Base-by-base conservation (phyloP, 2,888 invertebrate species). In the Anaspis maculata region DNA sequence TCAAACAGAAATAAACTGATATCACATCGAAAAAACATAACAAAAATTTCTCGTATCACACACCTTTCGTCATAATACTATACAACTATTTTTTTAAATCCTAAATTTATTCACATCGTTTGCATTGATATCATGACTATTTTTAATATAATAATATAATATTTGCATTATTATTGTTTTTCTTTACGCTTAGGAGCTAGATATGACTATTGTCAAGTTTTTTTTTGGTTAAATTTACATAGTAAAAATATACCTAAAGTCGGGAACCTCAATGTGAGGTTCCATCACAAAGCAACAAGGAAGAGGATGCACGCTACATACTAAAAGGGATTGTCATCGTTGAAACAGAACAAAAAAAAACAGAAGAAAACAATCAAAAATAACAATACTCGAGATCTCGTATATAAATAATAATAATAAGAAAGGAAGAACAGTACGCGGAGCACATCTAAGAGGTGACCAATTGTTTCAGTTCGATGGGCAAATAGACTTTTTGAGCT, bases 401-500 rank as follows among this genome's bases (percentile, higher is more conserved):
- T n/a, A n/a, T n/a, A n/a, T n/a, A n/a, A n/a, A n/a, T n/a, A n/a
- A n/a, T n/a, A n/a, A n/a, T n/a, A 16, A 37, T 13, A 33, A 13
- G 22, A 36, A 27, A 22, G n/a, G n/a, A n/a, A n/a, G n/a, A n/a
- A n/a, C n/a, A n/a, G n/a, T n/a, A n/a, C 25, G 15, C 24, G 16
- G 23, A 29, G 13, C 30, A 30, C 1, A 15, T 15, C 16, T 30
- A 15, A 22, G 13, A 15, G 23, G 32, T 42, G 14, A 48, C 28
- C 32, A 47, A 44, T 37, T 65, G 62, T 32, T 61, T 61, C 38
- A 68, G 71, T 48, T 78, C 77, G 35, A 77, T 71, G 5, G 81
- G 82, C 15, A 82, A 69, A 62, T 76, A 85, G 44, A 85, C 76
- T 55, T 76, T 77, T 65, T 82, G 79, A 15, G 77, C 70, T 46